phyloP scores from a whole-genome alignment of 2,888 invertebrate genomes.

The Brachyopa scutellaris region DNA sequence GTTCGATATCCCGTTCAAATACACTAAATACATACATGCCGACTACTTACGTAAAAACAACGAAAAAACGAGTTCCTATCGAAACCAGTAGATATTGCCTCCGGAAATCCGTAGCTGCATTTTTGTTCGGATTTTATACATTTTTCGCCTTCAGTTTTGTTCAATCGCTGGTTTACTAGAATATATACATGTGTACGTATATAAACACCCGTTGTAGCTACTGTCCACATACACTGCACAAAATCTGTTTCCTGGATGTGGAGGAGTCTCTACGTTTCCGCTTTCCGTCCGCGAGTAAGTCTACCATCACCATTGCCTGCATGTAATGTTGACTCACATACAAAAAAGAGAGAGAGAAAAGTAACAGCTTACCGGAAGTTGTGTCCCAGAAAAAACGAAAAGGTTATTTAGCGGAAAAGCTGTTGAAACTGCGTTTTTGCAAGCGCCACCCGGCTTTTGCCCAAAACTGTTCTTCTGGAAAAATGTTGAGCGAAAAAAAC shows the following conservation, averaged over 20 bases:
- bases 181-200: too few relatives aligned
- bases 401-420: constrained; percentile 33
- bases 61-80: not conserved
- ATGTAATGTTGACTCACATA: not conserved
- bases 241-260: constrained; percentile 8
- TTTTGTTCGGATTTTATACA: constrained; percentile 4
- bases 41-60: not conserved
- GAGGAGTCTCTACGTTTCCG: constrained; percentile 19
- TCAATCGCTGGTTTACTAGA: not conserved
- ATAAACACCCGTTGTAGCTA: not conserved
- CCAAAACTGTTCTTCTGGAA: not conserved
- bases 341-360: too few relatives aligned
- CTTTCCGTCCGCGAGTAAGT: not conserved
- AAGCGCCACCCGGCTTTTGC: not conserved
- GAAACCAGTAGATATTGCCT: constrained; percentile 21
- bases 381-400: constrained; percentile 6
- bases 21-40: too few relatives aligned
- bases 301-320: not conserved
- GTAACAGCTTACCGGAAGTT: not conserved
- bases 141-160: constrained; percentile 1
- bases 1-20: too few relatives aligned
- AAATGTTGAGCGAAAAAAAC: not conserved
- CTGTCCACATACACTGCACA: constrained; percentile 4
- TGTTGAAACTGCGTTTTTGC: constrained; percentile 1
- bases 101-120: constrained; percentile 9